Conservation (phyloP, 1,140 invertebrate genomes). For the Latrodectus geometricus region DNA sequence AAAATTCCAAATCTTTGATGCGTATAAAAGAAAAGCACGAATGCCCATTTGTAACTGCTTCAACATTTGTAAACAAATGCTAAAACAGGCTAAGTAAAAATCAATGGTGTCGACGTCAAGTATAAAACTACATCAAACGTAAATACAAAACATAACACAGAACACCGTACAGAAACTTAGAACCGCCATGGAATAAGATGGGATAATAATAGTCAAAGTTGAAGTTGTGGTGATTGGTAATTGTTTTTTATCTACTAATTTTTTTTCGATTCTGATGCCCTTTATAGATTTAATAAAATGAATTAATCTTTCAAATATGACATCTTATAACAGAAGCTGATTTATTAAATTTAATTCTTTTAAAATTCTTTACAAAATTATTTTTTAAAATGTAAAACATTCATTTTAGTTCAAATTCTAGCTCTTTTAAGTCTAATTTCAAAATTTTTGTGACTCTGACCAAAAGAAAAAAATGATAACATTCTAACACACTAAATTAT, state of each 20-base stretch:
- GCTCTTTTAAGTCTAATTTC: too few relatives aligned
- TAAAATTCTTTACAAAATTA: too few relatives aligned
- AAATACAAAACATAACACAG: slow-evolving; percentile 14
- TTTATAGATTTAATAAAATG: too few relatives aligned
- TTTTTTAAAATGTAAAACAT: too few relatives aligned
- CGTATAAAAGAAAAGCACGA: slow-evolving; percentile 92
- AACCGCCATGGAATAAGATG: slow-evolving; percentile 42
- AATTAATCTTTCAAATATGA: too few relatives aligned
- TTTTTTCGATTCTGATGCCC: too few relatives aligned
- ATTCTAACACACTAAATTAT: too few relatives aligned
- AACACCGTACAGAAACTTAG: slow-evolving; percentile 2
- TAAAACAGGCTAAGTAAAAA: slow-evolving; percentile 56
- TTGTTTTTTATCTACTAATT: background rate
- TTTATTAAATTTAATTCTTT: too few relatives aligned
- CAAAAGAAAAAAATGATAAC: too few relatives aligned
- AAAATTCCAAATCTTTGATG: slow-evolving; percentile 97
- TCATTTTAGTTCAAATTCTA: too few relatives aligned
- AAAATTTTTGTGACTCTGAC: too few relatives aligned
- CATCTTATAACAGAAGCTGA: too few relatives aligned
- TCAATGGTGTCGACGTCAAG: slow-evolving; percentile 26
- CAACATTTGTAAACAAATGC: slow-evolving; percentile 77
- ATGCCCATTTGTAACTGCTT: slow-evolving; percentile 97
- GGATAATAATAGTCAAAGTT: slow-evolving; percentile 27
- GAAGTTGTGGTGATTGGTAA: background rate
- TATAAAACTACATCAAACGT: slow-evolving; percentile 30